Conservation (phyloP, 2,888 invertebrate genomes). For the Chaitophorus viminalis region DNA sequence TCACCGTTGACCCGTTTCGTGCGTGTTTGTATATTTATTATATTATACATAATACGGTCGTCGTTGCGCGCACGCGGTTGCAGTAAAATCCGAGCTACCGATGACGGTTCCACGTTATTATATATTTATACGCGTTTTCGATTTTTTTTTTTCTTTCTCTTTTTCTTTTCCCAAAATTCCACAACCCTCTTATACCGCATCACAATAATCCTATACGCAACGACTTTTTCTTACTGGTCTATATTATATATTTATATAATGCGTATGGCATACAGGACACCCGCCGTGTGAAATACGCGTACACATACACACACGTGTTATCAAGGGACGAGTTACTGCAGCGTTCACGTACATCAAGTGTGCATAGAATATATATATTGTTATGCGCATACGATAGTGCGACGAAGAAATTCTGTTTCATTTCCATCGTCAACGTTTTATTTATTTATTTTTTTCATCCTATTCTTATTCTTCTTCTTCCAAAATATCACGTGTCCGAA, state of each 20-base stretch:
- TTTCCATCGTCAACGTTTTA: not conserved
- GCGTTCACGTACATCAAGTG: too few species aligned
- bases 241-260: too few species aligned
- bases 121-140: constrained; percentile 3
- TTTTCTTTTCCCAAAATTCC: constrained; percentile 24
- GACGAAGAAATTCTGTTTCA: not conserved
- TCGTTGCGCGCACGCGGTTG: constrained; percentile 38
- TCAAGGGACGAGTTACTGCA: not conserved
- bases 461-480: too few species aligned
- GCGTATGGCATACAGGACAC: not conserved
- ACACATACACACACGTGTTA: not conserved
- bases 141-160: not conserved
- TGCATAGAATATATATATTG: not conserved
- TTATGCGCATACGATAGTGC: not conserved
- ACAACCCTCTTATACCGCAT: constrained; percentile 11
- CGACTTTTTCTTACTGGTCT: not conserved
- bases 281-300: not conserved
- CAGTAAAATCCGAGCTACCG: constrained; percentile 50
- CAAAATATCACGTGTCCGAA: not conserved
- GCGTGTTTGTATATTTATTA: too few species aligned
- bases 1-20: constrained; percentile 28
- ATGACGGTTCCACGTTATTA: constrained; percentile 24
- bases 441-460: too few species aligned
- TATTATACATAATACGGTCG: too few species aligned
- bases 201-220: not conserved